A percentile compares a stretch with the other conserved stretches of the same genome.
These are phyloP conservation scores for Ischnus inquisitorius DNA, from an alignment of 2,888 invertebrate species.

Conservation along the genomic window DNA sequence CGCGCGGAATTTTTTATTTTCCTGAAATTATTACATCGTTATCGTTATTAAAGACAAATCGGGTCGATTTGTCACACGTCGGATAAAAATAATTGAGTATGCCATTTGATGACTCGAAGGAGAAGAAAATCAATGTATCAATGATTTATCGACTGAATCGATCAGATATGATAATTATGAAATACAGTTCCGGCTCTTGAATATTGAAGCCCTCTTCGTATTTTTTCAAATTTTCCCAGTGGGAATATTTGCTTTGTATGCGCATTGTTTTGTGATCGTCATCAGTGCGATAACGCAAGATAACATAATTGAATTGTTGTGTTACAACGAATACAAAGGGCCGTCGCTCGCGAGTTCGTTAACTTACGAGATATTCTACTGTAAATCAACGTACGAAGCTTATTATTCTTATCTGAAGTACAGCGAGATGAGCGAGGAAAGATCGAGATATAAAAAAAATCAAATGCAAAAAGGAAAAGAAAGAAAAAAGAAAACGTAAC, in stretches of 20 bases:
- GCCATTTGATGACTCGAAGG: not conserved
- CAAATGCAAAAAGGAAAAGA: conserved; percentile 6
- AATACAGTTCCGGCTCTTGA: no score
- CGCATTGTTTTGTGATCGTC: no score
- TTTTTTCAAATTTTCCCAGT: no score
- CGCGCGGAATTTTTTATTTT: not conserved
- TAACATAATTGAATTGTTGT: no score
- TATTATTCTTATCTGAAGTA: conserved; percentile 51
- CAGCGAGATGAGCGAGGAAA: conserved; percentile 47
- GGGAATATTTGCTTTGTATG: no score
- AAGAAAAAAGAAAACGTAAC: conserved; percentile 20
- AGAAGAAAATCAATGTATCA: conserved; percentile 19
- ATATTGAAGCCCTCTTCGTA: no score
- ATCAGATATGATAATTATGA: not conserved
- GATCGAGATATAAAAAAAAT: conserved; percentile 56
- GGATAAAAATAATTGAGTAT: not conserved
- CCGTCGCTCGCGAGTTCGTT: conserved; percentile 12
- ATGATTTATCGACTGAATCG: conserved; percentile 16
- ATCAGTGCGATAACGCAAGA: no score
- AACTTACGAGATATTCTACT: conserved; percentile 4
- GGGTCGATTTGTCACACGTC: conserved; percentile 14
- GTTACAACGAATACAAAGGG: not conserved
- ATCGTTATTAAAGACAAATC: conserved; percentile 14
- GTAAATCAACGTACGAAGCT: conserved; percentile 16
- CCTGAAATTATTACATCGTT: not conserved